Evolutionary conservation across 37 sponge, comb jelly and placozoan genomes (phyloP).

Genomic region (Lycopodina hypogea): DNA sequence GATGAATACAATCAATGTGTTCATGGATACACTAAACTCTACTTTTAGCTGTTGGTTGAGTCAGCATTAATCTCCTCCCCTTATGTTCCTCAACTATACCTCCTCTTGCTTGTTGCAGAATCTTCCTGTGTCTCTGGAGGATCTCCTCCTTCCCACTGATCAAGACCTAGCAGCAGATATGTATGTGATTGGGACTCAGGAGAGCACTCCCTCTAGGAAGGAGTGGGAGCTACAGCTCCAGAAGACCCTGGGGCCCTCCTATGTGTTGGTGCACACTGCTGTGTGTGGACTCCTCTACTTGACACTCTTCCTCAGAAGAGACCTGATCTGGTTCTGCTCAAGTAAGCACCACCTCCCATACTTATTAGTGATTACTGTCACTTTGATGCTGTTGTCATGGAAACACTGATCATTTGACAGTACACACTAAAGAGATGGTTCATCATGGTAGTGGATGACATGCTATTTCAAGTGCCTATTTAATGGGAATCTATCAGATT

Average conservation of each 20-base stretch:
- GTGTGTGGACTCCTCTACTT: conserved; percentile 73
- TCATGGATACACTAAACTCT: too few relatives aligned
- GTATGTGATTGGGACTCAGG: conserved; percentile 87
- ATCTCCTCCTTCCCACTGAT: conserved; percentile 73
- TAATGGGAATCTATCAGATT: too few relatives aligned
- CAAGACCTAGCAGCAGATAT: conserved; percentile 71
- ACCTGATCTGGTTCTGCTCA: conserved; percentile 90
- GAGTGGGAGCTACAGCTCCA: conserved; percentile 90
- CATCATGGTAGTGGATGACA: too few relatives aligned
- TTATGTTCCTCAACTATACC: too few relatives aligned
- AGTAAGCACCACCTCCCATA: conserved; percentile 31
- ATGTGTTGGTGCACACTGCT: conserved; percentile 64
- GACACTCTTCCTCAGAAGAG: conserved; percentile 68
- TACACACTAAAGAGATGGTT: background rate
- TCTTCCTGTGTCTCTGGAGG: conserved; percentile 75
- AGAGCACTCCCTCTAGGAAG: conserved; percentile 69
- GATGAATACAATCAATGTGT: too few relatives aligned
- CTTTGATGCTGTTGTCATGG: background rate
- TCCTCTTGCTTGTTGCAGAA: conserved; percentile 45
- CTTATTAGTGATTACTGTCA: background rate
- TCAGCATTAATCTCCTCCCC: too few relatives aligned
- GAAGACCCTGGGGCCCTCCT: conserved; percentile 88
- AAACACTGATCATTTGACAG: background rate
- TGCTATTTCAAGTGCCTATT: background rate
- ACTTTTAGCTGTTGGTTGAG: too few relatives aligned